Evolutionary conservation across 2,113 vertebrate species (phyloP).

Genomic region (Camelus bactrianus): DNA sequence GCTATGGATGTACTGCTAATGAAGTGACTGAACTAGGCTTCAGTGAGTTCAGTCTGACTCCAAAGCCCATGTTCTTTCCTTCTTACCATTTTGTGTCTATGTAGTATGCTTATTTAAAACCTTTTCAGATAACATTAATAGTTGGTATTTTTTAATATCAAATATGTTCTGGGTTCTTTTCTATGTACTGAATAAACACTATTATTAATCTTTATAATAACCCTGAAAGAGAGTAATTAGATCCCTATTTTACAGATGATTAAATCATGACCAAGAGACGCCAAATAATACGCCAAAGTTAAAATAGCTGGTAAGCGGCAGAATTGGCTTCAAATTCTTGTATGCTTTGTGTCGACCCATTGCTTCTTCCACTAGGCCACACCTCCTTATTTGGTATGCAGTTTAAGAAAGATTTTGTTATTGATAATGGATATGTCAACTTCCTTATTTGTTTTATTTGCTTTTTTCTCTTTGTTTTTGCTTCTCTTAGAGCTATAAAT

Average conservation of each 20-base stretch:
- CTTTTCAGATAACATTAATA: slow-evolving; percentile 11
- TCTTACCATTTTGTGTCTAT: not conserved
- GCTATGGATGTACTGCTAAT: not conserved
- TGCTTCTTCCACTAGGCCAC: not conserved
- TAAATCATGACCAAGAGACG: not conserved
- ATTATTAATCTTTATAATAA: not conserved
- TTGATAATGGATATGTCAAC: not conserved
- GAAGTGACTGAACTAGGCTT: not conserved
- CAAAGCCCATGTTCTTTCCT: not conserved
- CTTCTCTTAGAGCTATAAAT: not conserved
- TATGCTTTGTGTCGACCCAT: not conserved
- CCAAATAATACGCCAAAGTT: not conserved
- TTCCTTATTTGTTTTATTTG: not conserved
- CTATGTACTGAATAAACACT: not conserved
- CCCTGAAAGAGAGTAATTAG: not conserved
- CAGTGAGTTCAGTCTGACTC: not conserved
- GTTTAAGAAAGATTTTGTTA: not conserved
- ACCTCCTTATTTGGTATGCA: not conserved
- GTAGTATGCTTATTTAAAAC: not conserved
- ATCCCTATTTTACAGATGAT: not conserved
- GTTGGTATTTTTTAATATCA: not conserved
- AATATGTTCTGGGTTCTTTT: not conserved
- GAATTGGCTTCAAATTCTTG: not conserved
- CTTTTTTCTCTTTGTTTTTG: not conserved
- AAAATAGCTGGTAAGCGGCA: not conserved